Evolutionary conservation across 2,888 invertebrate species (phyloP).

Genomic region (Phytoseiulus persimilis): DNA sequence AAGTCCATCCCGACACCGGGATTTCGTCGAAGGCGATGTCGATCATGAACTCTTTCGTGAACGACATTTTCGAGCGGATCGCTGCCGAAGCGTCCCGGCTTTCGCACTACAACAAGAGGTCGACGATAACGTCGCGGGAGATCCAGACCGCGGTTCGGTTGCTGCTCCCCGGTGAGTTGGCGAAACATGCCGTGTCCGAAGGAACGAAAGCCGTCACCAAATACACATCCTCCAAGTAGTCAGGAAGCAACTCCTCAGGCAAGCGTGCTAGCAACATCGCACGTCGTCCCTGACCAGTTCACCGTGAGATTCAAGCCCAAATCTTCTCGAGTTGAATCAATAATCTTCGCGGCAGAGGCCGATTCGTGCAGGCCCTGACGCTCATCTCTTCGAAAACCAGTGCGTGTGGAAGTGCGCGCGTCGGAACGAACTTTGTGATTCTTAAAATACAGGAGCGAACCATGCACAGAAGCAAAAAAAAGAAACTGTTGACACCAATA

Average conservation of each 20-base stretch:
- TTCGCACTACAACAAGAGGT: conserved; percentile 59
- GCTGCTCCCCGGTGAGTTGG: conserved; percentile 63
- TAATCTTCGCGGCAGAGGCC: neutral
- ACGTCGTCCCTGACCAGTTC: neutral
- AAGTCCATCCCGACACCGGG: conserved; percentile 51
- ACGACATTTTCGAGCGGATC: conserved; percentile 65
- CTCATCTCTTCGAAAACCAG: neutral
- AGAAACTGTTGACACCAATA: neutral
- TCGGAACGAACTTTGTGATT: neutral
- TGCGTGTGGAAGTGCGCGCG: neutral
- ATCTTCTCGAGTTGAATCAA: neutral
- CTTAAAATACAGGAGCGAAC: neutral
- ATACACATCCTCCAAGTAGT: conserved; percentile 53
- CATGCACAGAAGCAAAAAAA: neutral
- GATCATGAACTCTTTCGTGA: conserved; percentile 68
- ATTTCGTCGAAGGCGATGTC: conserved; percentile 51
- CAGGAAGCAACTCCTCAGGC: neutral
- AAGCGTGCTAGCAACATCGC: too few species aligned
- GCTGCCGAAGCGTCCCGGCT: conserved; percentile 61
- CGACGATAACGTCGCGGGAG: conserved; percentile 62
- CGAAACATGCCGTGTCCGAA: conserved; percentile 63
- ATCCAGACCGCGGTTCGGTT: conserved; percentile 63
- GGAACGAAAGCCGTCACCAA: conserved; percentile 60
- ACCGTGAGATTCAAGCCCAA: neutral
- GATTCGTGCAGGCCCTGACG: neutral